Conservation (phyloP, 2,113 vertebrate species). For the Heterotilapia buettikoferi region DNA sequence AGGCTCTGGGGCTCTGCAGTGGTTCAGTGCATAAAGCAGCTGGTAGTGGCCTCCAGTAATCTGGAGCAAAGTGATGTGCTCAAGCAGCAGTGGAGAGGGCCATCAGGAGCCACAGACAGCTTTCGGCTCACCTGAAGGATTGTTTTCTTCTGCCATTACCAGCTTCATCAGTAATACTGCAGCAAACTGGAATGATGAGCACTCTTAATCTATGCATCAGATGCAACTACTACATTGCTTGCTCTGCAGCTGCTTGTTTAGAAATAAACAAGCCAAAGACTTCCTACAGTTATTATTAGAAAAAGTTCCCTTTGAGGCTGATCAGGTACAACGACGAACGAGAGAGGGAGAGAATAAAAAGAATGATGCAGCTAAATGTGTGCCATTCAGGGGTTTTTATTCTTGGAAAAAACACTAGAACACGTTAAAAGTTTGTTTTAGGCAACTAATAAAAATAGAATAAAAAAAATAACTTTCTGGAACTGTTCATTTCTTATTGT, state of each 20-base stretch:
- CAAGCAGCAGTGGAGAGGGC: background rate
- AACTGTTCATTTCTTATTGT: background rate
- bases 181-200: background rate
- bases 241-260: background rate
- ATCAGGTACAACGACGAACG: background rate
- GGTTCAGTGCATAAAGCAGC: background rate
- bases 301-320: background rate
- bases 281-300: background rate
- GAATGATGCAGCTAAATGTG: background rate
- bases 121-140: background rate
- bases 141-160: background rate
- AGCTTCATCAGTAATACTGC: background rate
- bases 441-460: background rate
- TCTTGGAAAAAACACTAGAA: background rate
- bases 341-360: background rate
- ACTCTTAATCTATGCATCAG: background rate
- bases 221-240: background rate
- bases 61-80: background rate
- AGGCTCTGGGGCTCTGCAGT: background rate
- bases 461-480: background rate
- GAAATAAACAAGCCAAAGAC: background rate
- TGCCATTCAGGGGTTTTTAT: accelerated
- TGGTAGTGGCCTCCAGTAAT: background rate
- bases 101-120: background rate
- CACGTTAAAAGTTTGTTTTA: background rate